These are phyloP conservation scores for Lithophane leautieri DNA, from an alignment of 2,888 invertebrate genomes.

Conservation along the genomic window DNA sequence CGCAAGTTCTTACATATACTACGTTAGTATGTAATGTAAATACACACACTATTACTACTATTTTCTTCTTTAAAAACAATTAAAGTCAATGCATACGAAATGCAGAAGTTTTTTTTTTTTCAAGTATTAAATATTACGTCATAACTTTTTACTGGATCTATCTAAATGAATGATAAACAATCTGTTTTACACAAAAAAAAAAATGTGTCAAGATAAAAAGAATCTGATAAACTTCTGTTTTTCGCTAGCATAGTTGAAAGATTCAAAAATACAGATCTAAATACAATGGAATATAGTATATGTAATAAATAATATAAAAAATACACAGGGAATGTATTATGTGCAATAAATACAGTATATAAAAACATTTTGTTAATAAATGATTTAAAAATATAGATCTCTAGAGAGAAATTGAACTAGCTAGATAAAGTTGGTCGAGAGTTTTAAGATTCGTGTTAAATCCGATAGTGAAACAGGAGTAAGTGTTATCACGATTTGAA, in stretches of 20 bases:
- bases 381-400: conserved; percentile 66
- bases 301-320: conserved; percentile 74
- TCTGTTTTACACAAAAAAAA: not conserved
- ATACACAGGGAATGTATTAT: conserved; percentile 79
- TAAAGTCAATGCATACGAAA: conserved; percentile 30
- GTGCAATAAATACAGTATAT: conserved; percentile 68
- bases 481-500: conserved; percentile 25
- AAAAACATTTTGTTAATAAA: conserved; percentile 63
- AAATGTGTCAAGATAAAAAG: not conserved
- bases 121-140: conserved; percentile 2
- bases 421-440: conserved; percentile 57
- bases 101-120: conserved; percentile 28
- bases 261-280: conserved; percentile 77
- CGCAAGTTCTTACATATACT: conserved; percentile 58
- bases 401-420: conserved; percentile 56
- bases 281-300: conserved; percentile 61
- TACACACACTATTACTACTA: conserved; percentile 46
- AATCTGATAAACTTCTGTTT: conserved; percentile 33
- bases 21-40: conserved; percentile 61
- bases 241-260: conserved; percentile 53
- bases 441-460: conserved; percentile 26
- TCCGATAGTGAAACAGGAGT: conserved; percentile 30
- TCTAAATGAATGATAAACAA: not conserved
- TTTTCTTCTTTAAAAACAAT: conserved; percentile 51
- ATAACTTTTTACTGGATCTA: conserved; percentile 5